Base-by-base conservation (phyloP, 2,888 invertebrate species). In the Mechanitis mazaeus region DNA sequence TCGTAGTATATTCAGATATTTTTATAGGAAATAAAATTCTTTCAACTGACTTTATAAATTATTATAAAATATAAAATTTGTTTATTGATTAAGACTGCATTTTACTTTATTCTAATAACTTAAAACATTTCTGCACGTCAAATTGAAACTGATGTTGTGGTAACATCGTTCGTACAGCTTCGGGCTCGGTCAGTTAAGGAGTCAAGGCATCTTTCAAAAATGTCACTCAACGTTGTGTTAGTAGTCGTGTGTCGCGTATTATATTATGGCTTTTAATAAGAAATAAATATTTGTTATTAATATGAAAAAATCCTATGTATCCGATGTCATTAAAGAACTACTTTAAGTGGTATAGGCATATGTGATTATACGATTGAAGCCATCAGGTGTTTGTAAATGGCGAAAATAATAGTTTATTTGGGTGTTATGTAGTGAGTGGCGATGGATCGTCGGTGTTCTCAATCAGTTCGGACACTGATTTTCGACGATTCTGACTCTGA, bases 391-490 rank as follows among this genome's bases (percentile, higher is more conserved):
- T 79, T 73, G 71, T 85, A 81, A 78, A 89, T 89, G 87, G 87
- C 82, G 81, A 78, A 80, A 81, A 75, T 79, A 79, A 75, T 78
- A 76, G 80, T 85, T 83, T 75, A 76, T 76, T 82, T 80, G 78
- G 84, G 84, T 81, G 75, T 76, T 78, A 80, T 83, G 81, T 78
- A 76, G 82, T 86, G 84, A 83, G 80, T 78, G 77, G 83, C 75
- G 75, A 90, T 90, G 90, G 89, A 90, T 79, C 92, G 92, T 66
- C 91, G 92, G 77, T 91, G 92, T 73, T 92, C 92, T 63, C 92
- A 95, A 84, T 94, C 95, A 67, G 95, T 95, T 60, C 92, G 95
- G 81, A 94, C 94, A 71, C 91, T 95, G 73, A 92, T 94, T 73
- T 95, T 95, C 79, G 95, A 95, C 81, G 94, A 95, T 84, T 91